A percentile compares a stretch with the other conserved stretches of the same genome.
phyloP scores from a whole-genome alignment of 2,888 invertebrate genomes.

The Cecidostiba fungosa region DNA sequence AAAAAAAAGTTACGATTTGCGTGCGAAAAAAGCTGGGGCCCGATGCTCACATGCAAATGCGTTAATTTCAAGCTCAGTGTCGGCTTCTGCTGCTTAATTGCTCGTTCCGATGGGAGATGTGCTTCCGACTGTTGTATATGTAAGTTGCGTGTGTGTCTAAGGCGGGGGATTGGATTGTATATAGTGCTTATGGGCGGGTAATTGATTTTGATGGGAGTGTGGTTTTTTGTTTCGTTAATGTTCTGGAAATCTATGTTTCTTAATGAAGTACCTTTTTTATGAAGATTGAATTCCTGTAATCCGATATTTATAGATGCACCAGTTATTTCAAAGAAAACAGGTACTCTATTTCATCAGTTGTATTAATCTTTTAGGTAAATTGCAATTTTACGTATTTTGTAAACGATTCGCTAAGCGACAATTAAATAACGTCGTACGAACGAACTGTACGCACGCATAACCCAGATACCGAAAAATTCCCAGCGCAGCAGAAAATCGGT shows the following conservation, averaged over 20 bases:
- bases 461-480: not conserved
- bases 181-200: not conserved
- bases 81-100: conserved; percentile 1
- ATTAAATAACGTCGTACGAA: not conserved
- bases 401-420: not conserved
- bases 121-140: conserved; percentile 10
- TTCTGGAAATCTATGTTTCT: not conserved
- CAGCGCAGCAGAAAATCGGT: not conserved
- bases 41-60: conserved; percentile 37
- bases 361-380: too few species aligned
- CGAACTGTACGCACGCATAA: not conserved
- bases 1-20: conserved; percentile 27
- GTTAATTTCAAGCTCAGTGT: conserved; percentile 18
- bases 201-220: not conserved
- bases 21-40: conserved; percentile 21
- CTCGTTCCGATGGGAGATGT: not conserved
- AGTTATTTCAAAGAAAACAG: too few species aligned
- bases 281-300: not conserved
- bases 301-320: too few species aligned
- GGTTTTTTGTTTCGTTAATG: not conserved
- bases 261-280: not conserved
- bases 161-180: not conserved
- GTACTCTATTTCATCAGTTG: too few species aligned
- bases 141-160: not conserved
- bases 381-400: too few species aligned